A percentile compares a stretch with the other conserved stretches of the same genome.
Conservation (phyloP, 2,888 invertebrate genomes). For the Plebejus argus region DNA sequence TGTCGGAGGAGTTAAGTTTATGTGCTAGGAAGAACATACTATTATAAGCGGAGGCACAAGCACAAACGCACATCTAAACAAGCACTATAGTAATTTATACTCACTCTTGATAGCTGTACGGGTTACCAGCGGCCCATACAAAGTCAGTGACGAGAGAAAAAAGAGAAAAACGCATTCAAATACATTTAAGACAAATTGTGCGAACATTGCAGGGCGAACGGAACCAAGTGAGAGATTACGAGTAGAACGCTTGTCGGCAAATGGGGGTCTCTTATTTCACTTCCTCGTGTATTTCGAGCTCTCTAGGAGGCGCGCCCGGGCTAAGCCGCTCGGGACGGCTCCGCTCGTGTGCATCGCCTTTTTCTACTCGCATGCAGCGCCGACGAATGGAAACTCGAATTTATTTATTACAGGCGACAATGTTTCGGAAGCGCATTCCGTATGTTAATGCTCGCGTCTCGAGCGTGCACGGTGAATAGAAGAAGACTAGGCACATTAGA, state of each 20-base stretch:
- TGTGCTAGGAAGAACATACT: slow-evolving; percentile 72
- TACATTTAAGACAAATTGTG: slow-evolving; percentile 81
- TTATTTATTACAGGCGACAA: slow-evolving; percentile 54
- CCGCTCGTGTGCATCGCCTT: slow-evolving; percentile 68
- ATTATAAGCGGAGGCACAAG: slow-evolving; percentile 77
- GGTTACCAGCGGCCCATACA: slow-evolving; percentile 86
- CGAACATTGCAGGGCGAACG: slow-evolving; percentile 82
- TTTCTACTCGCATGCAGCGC: slow-evolving; percentile 58
- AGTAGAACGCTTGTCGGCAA: slow-evolving; percentile 78
- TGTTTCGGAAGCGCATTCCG: slow-evolving; percentile 42
- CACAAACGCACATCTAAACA: slow-evolving; percentile 77
- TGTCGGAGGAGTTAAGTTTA: slow-evolving; percentile 58
- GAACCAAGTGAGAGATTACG: slow-evolving; percentile 81
- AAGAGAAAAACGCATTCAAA: slow-evolving; percentile 83
- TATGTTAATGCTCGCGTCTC: slow-evolving; percentile 17
- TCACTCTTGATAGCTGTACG: slow-evolving; percentile 86
- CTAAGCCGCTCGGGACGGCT: slow-evolving; percentile 69
- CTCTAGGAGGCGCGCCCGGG: slow-evolving; percentile 71
- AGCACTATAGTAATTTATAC: slow-evolving; percentile 84
- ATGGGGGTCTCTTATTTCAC: slow-evolving; percentile 71
- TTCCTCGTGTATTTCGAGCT: slow-evolving; percentile 75
- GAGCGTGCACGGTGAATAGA: slow-evolving; percentile 46
- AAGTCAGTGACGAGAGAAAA: slow-evolving; percentile 84
- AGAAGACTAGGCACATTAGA: slow-evolving; percentile 56
- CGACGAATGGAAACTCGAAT: slow-evolving; percentile 52